Conservation (phyloP, 2,888 invertebrate genomes). For the Capitulum mitella region DNA sequence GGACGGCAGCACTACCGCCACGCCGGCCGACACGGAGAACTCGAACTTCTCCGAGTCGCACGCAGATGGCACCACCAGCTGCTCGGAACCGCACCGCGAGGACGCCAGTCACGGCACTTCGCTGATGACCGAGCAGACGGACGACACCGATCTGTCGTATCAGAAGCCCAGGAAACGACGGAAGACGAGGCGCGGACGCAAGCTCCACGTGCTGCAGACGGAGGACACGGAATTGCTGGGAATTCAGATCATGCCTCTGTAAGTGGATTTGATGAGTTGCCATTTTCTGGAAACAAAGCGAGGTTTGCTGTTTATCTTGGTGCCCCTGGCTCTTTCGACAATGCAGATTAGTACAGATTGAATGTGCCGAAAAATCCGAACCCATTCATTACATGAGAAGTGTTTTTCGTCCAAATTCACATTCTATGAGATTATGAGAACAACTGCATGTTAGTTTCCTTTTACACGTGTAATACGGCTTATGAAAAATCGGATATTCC, state of each 20-base stretch:
- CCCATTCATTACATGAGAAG: too few species aligned
- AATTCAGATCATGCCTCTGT: constrained; percentile 8
- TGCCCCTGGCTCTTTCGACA: too few species aligned
- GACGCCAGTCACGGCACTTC: constrained; percentile 30
- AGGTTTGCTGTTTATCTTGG: too few species aligned
- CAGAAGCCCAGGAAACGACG: neutral
- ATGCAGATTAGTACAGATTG: too few species aligned
- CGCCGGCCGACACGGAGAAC: constrained; percentile 11
- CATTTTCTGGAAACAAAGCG: too few species aligned
- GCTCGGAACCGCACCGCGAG: constrained; percentile 30
- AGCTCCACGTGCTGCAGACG: neutral
- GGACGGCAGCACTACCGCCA: neutral
- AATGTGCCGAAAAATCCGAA: too few species aligned
- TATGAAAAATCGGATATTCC: too few species aligned
- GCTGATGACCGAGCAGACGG: constrained; percentile 27
- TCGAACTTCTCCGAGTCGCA: neutral
- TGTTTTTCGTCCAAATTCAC: too few species aligned
- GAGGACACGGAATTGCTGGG: neutral
- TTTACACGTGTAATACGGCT: too few species aligned
- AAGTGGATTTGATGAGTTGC: too few species aligned
- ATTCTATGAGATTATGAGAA: too few species aligned
- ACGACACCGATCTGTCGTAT: neutral
- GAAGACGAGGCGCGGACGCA: neutral
- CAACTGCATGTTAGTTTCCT: too few species aligned
- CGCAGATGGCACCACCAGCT: constrained; percentile 25